A percentile compares a stretch with the other conserved stretches of the same genome.
phyloP scores from a whole-genome alignment of 2,888 invertebrate genomes.

The Drosophila limbata region DNA sequence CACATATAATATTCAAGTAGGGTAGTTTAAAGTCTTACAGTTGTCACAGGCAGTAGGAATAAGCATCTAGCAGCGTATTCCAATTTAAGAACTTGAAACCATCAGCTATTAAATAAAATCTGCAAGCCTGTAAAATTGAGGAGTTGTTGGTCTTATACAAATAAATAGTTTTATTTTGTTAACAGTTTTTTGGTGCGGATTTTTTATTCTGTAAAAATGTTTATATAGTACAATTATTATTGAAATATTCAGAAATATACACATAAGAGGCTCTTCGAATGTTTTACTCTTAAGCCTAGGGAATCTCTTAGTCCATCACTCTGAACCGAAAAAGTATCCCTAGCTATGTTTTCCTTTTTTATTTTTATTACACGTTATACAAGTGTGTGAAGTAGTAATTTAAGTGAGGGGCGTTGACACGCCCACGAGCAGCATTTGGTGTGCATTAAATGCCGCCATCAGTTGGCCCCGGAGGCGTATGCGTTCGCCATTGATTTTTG shows the following conservation, averaged over 20 bases:
- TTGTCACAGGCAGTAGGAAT: neutral
- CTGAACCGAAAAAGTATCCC: neutral
- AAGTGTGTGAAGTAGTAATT: slow-evolving; percentile 82
- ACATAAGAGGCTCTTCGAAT: no score
- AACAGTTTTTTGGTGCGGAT: no score
- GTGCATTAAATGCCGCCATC: slow-evolving; percentile 72
- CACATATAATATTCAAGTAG: neutral
- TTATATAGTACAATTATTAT: no score
- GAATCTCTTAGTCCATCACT: neutral
- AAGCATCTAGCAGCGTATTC: neutral
- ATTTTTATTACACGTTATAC: slow-evolving; percentile 74
- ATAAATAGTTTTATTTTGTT: no score
- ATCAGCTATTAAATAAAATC: neutral
- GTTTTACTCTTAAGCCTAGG: neutral
- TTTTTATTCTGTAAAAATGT: no score
- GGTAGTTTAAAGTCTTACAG: neutral
- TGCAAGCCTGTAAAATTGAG: no score
- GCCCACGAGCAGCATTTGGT: slow-evolving; percentile 64
- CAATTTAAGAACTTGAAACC: neutral
- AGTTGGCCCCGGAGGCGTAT: slow-evolving; percentile 29
- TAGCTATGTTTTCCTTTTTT: slow-evolving; percentile 17
- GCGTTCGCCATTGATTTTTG: slow-evolving; percentile 69
- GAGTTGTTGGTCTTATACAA: no score
- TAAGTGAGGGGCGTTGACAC: slow-evolving; percentile 73
- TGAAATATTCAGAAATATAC: no score